Conservation (phyloP, 2,888 invertebrate species). For the Troglohyphantes excavatus region DNA sequence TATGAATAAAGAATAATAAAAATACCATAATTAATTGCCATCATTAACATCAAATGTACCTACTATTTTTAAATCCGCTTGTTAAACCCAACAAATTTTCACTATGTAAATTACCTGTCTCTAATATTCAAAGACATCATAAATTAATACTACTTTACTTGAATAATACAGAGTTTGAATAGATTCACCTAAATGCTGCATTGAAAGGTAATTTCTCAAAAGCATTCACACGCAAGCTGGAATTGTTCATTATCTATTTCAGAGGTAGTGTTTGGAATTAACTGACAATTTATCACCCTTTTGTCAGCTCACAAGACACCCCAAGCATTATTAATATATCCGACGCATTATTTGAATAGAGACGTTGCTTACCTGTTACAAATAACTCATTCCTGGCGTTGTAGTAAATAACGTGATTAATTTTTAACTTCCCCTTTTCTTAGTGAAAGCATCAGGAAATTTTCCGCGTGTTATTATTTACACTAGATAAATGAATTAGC, state of each 20-base stretch:
- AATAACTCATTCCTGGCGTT: background rate
- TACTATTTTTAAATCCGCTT: too few species aligned
- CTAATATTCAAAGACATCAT: too few species aligned
- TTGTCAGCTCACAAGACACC: background rate
- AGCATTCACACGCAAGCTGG: background rate
- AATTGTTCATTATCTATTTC: background rate
- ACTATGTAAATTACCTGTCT: too few species aligned
- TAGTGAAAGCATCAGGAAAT: background rate
- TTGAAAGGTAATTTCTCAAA: conserved; percentile 8
- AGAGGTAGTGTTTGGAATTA: background rate
- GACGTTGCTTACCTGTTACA: background rate
- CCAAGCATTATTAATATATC: conserved; percentile 8
- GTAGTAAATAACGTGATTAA: background rate
- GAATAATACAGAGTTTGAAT: background rate
- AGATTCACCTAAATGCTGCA: background rate
- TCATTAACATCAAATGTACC: too few species aligned
- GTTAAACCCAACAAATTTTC: too few species aligned
- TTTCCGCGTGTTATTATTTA: too few species aligned
- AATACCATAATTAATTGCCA: too few species aligned
- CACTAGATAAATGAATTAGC: too few species aligned
- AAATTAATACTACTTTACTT: background rate
- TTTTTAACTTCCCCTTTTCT: background rate
- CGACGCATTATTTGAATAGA: background rate
- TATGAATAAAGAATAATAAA: too few species aligned
- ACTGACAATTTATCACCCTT: conserved; percentile 5